Evolutionary conservation across 2,888 invertebrate species (phyloP), one percentile per base, ranked within the genome.

Genomic region (Agonopterix heracliana): DNA sequence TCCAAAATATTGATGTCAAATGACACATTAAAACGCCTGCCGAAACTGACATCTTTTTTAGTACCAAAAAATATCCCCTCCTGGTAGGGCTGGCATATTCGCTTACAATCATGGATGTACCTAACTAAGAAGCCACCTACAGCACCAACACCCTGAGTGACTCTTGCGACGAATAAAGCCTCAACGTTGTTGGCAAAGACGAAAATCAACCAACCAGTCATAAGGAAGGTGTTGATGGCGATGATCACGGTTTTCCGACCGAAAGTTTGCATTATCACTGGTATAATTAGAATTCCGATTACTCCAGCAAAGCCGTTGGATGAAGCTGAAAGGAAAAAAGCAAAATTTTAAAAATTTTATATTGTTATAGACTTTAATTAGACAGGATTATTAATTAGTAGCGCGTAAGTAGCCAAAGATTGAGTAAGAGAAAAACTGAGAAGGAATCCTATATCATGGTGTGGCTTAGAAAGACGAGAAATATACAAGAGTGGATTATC

Each of bases 71-170:
- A 17, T 66, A 69, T 0, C 75, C 76, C 49, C 78, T 60, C 47
- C 68, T 57, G 35, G 53, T 58, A 1, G 69, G 66, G 48, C 67
- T 57, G 1, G 59, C 54, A 46, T 71, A 76, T 62, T 78, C 78
- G 10, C 45, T 36, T 11, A 45, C 8, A 12, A 45, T 10, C 7
- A 45, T 36, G 3, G 55, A 36, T 9, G 64, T 55, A 0, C 70
- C 59, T 36, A 66, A 70, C 17, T 17, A 17, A 17, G 17, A 17
- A 17, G 17, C 17, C 17, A 36, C 36, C n/a, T 2, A n/a, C 36
- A 36, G n/a, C 9, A 36, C n/a, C 36, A 0, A 74, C 5, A 1
- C 78, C 77, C 51, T 76, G 74, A 3, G 69, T 46, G 2, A 64
- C 51, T 52, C 71, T 66, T 0, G 66, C 74, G 0, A 57, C 49